Evolutionary conservation across 2,797 vertebrate genomes (phyloP), one percentile per base, ranked within the genome.

Genomic region (Phyllotis vaccarum): DNA sequence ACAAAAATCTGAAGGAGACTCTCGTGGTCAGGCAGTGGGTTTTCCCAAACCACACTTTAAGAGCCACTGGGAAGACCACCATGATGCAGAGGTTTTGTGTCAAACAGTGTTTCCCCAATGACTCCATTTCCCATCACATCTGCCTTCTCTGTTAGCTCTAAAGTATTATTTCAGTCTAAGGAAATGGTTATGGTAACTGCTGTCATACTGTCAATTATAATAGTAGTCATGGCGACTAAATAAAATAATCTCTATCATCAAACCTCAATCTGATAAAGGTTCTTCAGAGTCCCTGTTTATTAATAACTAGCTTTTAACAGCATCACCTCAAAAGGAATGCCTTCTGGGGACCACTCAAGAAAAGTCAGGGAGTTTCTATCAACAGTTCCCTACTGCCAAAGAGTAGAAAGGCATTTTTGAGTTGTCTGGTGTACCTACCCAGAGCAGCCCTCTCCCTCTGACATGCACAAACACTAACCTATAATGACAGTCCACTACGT

Each of bases 31-130:
- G 78, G 60, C 89, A 85, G 70, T 91, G 83, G 92, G 80, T 94
- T 95, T 97, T 94, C 93, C 86, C 79, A 95, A 96, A 88, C 93
- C 91, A 91, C 92, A 91, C 80, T 95, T 79, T 91, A 82, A 91
- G 92, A 95, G 91, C 70, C 94, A 79, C 86, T 56, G 68, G 85
- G n/a, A 49, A 95, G 95, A 95, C 96, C 96, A 97, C 95, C 95
- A 2, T 31, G 94, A 88, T 95, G 86, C 0, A 72, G 76, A 95
- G 70, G 83, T 54, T 97, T 68, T 89, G 31, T 66, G 90, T 94
- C 94, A 81, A 89, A 88, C 0, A 80, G 66, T 43, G 46, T 70
- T 91, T 80, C 78, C 70, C 92, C 68, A n/a, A n/a, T 5, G 60
- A 75, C 66, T 93, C 81, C 43, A 21, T 82, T 94, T 93, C 64